Conservation (phyloP, 2,797 vertebrate species). For the Neoniphon sammara region DNA sequence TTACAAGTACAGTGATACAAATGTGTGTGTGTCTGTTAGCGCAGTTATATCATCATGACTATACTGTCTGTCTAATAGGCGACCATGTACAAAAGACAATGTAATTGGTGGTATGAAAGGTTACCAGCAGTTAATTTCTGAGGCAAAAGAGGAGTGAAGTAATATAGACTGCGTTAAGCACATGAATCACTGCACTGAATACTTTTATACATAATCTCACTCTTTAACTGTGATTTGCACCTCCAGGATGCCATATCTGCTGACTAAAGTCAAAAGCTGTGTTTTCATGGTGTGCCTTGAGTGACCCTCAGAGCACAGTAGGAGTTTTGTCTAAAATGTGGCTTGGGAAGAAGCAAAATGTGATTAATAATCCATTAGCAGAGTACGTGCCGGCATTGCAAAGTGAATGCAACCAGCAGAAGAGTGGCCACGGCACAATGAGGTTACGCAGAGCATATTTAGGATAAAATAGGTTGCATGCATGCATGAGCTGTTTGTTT, state of each 20-base stretch:
- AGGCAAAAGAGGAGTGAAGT: conserved; percentile 10
- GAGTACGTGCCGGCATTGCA: conserved; percentile 32
- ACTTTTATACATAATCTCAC: conserved; percentile 6
- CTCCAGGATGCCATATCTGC: conserved; percentile 27
- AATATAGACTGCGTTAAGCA: conserved; percentile 2
- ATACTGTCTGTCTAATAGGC: conserved; percentile 20
- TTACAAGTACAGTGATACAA: not conserved
- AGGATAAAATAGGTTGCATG: conserved; percentile 6
- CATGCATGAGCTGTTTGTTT: conserved; percentile 33
- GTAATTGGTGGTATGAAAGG: conserved; percentile 13
- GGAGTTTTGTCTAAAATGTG: conserved; percentile 60
- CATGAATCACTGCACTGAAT: not conserved
- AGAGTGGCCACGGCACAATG: conserved; percentile 16
- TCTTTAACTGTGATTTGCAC: conserved; percentile 8
- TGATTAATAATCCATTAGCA: conserved; percentile 74
- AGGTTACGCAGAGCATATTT: conserved; percentile 21
- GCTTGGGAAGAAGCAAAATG: conserved; percentile 54
- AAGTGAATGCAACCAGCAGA: conserved; percentile 38
- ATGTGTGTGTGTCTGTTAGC: conserved; percentile 6
- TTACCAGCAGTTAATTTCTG: conserved; percentile 4
- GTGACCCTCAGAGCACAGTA: conserved; percentile 53
- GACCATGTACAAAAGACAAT: conserved; percentile 43
- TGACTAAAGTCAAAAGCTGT: conserved; percentile 17
- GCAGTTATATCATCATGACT: not conserved
- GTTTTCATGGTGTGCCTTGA: not conserved